Percentiles rank a stretch among this genome's conserved stretches.
Evolutionary conservation across 2,113 vertebrate genomes (phyloP).

Genomic region (Numenius arquata): DNA sequence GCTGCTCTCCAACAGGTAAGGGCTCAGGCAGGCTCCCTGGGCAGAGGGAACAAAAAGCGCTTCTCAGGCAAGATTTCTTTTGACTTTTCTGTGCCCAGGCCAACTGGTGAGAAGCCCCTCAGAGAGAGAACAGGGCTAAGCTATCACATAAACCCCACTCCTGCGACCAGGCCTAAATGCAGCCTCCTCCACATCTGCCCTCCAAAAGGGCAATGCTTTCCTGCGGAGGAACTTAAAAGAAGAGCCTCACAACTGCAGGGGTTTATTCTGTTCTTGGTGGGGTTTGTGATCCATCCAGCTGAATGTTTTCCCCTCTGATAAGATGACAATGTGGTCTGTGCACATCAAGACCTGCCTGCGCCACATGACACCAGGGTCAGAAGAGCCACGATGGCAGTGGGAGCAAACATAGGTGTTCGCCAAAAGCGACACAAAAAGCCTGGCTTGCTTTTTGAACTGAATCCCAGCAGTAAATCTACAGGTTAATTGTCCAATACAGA

Average conservation of each 20-base stretch:
- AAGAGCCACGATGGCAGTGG: fast-evolving
- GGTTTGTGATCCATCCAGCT: not conserved
- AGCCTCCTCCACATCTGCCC: not conserved
- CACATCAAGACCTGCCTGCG: not conserved
- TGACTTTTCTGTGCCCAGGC: not conserved
- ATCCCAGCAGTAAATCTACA: not conserved
- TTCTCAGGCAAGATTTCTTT: not conserved
- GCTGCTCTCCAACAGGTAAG: conserved; percentile 69
- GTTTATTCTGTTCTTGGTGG: not conserved
- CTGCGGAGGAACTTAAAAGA: not conserved
- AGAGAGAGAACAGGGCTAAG: not conserved
- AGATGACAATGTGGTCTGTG: not conserved
- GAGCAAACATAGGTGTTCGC: fast-evolving
- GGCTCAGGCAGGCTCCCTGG: not conserved
- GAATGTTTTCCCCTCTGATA: not conserved
- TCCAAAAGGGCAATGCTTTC: not conserved
- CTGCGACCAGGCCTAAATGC: not conserved
- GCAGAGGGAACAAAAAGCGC: not conserved
- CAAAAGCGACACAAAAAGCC: not conserved
- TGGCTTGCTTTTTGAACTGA: not conserved
- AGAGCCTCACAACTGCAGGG: not conserved
- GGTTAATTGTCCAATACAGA: not conserved
- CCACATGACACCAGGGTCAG: not conserved
- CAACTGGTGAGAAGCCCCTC: not conserved
- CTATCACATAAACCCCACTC: conserved; percentile 18